A percentile compares a stretch with the other conserved stretches of the same genome.
These are phyloP conservation scores for Brassicogethes aeneus DNA, from an alignment of 2,888 invertebrate species.

Conservation along the genomic window DNA sequence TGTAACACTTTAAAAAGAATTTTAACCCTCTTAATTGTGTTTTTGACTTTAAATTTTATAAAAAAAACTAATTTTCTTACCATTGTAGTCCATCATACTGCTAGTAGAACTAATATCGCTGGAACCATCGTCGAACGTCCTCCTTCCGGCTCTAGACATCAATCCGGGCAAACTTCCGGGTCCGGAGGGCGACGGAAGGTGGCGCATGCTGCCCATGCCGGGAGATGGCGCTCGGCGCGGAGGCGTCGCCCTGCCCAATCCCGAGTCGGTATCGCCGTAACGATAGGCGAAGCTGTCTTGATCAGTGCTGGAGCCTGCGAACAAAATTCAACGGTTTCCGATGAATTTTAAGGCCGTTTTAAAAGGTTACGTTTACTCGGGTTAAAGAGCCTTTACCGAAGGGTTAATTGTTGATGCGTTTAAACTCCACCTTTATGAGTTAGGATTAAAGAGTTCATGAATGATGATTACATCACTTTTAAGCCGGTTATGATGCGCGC, in stretches of 20 bases:
- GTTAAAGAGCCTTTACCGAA: too few species aligned
- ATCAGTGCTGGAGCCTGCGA: constrained; percentile 48
- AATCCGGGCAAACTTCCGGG: constrained; percentile 72
- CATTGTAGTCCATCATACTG: constrained; percentile 82
- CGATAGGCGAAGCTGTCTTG: constrained; percentile 49
- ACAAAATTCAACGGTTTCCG: constrained; percentile 10
- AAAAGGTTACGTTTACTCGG: too few species aligned
- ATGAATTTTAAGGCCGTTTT: too few species aligned
- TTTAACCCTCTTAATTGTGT: too few species aligned
- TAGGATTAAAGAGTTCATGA: too few species aligned
- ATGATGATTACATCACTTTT: too few species aligned
- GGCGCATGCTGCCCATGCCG: constrained; percentile 63
- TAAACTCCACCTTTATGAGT: too few species aligned
- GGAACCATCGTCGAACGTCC: constrained; percentile 70
- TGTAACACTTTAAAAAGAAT: too few species aligned
- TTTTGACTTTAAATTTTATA: background rate
- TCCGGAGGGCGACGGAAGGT: constrained; percentile 76
- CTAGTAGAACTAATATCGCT: constrained; percentile 53
- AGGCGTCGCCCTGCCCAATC: constrained; percentile 78
- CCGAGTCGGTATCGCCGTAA: constrained; percentile 68
- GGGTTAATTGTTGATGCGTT: too few species aligned
- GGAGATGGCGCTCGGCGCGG: constrained; percentile 81
- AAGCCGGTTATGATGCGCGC: too few species aligned
- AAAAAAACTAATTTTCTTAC: constrained; percentile 42
- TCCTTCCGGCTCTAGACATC: constrained; percentile 55